Conservation (phyloP, 2,113 vertebrate species). For the Ornithorhynchus anatinus region DNA sequence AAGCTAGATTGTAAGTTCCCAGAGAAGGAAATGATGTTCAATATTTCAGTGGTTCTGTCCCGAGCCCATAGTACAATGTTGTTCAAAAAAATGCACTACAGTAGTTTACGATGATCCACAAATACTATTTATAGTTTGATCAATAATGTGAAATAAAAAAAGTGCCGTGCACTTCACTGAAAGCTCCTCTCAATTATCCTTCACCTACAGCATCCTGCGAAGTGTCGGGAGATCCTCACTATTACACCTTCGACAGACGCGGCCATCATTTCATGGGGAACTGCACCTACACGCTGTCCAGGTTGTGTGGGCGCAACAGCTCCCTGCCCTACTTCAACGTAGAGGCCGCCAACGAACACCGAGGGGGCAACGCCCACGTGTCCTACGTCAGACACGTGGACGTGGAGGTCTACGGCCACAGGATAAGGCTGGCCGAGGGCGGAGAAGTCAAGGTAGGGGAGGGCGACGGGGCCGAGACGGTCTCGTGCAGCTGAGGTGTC, state of each 20-base stretch:
- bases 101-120: no score
- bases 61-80: no score
- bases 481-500: no score
- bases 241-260: slow-evolving; percentile 49
- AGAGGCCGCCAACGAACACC: slow-evolving; percentile 52
- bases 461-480: not conserved
- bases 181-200: not conserved
- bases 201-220: slow-evolving; percentile 11
- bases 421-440: slow-evolving; percentile 57
- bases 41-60: no score
- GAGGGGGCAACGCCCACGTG: slow-evolving; percentile 14
- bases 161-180: not conserved
- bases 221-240: slow-evolving; percentile 43
- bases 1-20: no score
- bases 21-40: no score
- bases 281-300: slow-evolving; percentile 48
- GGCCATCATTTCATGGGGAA: slow-evolving; percentile 55
- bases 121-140: no score
- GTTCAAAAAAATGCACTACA: no score
- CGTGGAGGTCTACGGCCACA: slow-evolving; percentile 38
- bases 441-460: slow-evolving; percentile 44
- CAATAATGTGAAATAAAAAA: no score
- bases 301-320: slow-evolving; percentile 15
- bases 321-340: slow-evolving; percentile 46
- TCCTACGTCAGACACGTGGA: slow-evolving; percentile 46